Percentiles rank a stretch among this genome's conserved stretches.
Evolutionary conservation across 2,113 vertebrate species (phyloP).

Genomic region (Salvelinus sp.): DNA sequence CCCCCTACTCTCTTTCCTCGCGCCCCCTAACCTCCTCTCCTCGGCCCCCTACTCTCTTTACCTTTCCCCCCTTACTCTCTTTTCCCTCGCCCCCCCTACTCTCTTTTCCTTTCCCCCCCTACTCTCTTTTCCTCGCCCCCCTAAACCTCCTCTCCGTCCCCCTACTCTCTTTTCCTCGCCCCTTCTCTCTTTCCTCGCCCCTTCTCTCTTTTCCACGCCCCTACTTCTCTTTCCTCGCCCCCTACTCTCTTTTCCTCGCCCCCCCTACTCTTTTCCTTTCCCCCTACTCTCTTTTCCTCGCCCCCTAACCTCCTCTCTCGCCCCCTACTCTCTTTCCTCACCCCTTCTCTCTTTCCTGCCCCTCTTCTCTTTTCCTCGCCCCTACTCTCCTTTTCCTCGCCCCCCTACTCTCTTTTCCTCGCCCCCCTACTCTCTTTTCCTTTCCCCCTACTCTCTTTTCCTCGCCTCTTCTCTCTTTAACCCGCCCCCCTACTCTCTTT

Average conservation of each 20-base stretch:
- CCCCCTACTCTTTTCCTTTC: conserved; percentile 41
- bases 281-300: conserved; percentile 51
- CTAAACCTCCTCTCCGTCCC: too few relatives aligned
- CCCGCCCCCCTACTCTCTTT: conserved; percentile 52
- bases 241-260: conserved; percentile 39
- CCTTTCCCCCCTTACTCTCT: too few relatives aligned
- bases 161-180: conserved; percentile 41
- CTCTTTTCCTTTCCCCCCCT: conserved; percentile 38
- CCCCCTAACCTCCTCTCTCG: too few relatives aligned
- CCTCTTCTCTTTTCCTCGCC: conserved; percentile 47
- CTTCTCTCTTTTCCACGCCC: conserved; percentile 10
- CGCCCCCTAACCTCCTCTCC: too few relatives aligned
- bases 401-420: conserved; percentile 16
- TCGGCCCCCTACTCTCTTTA: conserved; percentile 47
- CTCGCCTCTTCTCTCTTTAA: conserved; percentile 39
- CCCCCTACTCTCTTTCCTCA: conserved; percentile 44
- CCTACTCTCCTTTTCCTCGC: conserved; percentile 42
- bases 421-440: conserved; percentile 45
- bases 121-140: not conserved
- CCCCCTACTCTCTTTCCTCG: not conserved
- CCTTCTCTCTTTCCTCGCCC: conserved; percentile 25
- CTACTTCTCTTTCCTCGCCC: conserved; percentile 51
- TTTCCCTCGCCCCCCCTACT: conserved; percentile 40
- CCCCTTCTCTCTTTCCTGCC: too few relatives aligned
- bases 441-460: conserved; percentile 3